Base-by-base conservation (phyloP, 2,888 invertebrate species). In the Sinelater perroti region DNA sequence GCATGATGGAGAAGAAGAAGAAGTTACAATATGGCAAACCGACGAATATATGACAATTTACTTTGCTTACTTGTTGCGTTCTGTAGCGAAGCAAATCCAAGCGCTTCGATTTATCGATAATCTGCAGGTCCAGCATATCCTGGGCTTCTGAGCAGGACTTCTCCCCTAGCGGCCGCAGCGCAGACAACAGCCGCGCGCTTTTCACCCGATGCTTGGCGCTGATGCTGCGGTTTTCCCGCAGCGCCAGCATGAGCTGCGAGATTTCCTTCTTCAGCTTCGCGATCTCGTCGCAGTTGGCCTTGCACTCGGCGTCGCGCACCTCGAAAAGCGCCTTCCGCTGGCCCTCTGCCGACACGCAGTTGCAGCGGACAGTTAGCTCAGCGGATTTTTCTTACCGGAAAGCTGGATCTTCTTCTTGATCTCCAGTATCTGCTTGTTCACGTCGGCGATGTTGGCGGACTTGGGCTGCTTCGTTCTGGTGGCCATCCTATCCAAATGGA, bases 331-430 rank as follows among this genome's bases (percentile, higher is more conserved):
- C 92, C 70, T 91, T 91, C 67, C 92, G 85, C 79, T 92, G 92
- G 6, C 93, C 92, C 85, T 93, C 93, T 91, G 70, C 2, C n/a
- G n/a, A n/a, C n/a, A n/a, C n/a, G n/a, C n/a, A n/a, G n/a, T n/a
- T n/a, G n/a, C n/a, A 50, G 44, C 14, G 36, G 45, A 36, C 21
- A 45, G n/a, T n/a, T n/a, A n/a, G n/a, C n/a, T n/a, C n/a, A n/a
- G n/a, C n/a, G n/a, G n/a, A n/a, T n/a, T n/a, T n/a, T n/a, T 1
- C 33, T 74, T 72, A 91, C 92, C 93, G 75, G 91, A 90, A 61
- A 93, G 77, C 69, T 91, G 87, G 74, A 93, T 91, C 78, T 91
- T 91, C 80, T 92, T 93, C 78, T 92, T 93, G 53, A 92, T 87
- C 79, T 92, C 91, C 71, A 87, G 84, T 74, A 92, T 91, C 81